Evolutionary conservation across 2,113 vertebrate species (phyloP).

Genomic region (Loxodonta africana): DNA sequence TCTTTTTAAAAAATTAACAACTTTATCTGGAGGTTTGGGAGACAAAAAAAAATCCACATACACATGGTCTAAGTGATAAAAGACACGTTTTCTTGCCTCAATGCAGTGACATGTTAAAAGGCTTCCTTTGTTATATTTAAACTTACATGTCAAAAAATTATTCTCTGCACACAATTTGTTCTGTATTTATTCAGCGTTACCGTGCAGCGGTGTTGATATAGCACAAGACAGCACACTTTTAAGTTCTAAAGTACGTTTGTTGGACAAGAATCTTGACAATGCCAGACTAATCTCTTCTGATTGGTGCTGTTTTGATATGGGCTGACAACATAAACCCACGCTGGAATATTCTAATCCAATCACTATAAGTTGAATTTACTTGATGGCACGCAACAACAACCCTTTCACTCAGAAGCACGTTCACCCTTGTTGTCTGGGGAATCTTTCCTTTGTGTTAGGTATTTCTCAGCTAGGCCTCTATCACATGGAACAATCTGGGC

Average conservation of each 20-base stretch:
- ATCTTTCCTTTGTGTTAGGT: neutral
- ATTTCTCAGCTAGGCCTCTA: neutral
- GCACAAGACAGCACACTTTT: conserved; percentile 87
- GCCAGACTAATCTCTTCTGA: conserved; percentile 89
- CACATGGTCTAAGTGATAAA: conserved; percentile 86
- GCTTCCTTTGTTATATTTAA: conserved; percentile 89
- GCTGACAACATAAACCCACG: conserved; percentile 88
- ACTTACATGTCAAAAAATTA: conserved; percentile 88
- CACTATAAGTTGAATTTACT: neutral
- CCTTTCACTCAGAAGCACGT: neutral
- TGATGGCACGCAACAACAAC: neutral
- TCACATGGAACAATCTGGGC: neutral
- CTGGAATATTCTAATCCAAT: conserved; percentile 86
- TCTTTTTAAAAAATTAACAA: conserved; percentile 88
- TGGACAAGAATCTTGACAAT: conserved; percentile 88
- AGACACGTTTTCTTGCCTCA: conserved; percentile 88
- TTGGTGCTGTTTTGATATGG: conserved; percentile 85
- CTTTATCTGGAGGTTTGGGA: conserved; percentile 79
- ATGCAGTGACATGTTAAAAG: conserved; percentile 91
- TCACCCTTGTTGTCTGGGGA: neutral
- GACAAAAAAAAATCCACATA: conserved; percentile 65
- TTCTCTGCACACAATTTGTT: conserved; percentile 86
- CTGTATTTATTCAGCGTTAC: conserved; percentile 87
- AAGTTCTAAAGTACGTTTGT: conserved; percentile 87
- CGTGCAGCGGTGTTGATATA: conserved; percentile 86